These are phyloP conservation scores for Sternotherus odoratus DNA, from an alignment of 2,797 vertebrate species.

Conservation along the genomic window DNA sequence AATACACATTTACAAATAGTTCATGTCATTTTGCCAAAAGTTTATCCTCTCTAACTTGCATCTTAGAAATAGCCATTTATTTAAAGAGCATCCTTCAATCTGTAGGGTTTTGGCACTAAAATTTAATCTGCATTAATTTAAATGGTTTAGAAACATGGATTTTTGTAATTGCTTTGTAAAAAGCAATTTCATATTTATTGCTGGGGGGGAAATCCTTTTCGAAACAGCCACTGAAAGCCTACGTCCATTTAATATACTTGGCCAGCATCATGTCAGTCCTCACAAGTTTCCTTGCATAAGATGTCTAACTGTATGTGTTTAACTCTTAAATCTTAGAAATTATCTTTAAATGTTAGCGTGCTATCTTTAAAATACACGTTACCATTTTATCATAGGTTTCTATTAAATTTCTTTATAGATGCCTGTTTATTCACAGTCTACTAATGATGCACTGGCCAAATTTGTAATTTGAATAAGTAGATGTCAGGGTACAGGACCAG, in stretches of 20 bases:
- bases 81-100: background rate
- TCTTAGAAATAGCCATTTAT: background rate
- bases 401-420: background rate
- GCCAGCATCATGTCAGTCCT: slow-evolving; percentile 39
- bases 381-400: slow-evolving; percentile 7
- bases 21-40: background rate
- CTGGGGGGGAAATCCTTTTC: background rate
- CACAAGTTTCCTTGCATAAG: slow-evolving; percentile 44
- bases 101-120: background rate
- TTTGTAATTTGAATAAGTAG: background rate
- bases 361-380: background rate
- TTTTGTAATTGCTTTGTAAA: slow-evolving; percentile 9
- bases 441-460: background rate
- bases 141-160: background rate
- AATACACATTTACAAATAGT: background rate
- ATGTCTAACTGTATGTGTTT: background rate
- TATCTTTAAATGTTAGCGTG: too few relatives aligned
- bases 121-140: background rate
- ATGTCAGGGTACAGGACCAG: background rate
- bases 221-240: slow-evolving; percentile 37
- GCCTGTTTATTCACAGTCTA: background rate
- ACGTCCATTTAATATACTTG: slow-evolving; percentile 49
- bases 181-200: background rate
- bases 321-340: background rate
- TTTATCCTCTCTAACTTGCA: background rate